These are phyloP conservation scores for Stigmatopora argus DNA, from an alignment of 2,113 vertebrate species.

Conservation along the genomic window DNA sequence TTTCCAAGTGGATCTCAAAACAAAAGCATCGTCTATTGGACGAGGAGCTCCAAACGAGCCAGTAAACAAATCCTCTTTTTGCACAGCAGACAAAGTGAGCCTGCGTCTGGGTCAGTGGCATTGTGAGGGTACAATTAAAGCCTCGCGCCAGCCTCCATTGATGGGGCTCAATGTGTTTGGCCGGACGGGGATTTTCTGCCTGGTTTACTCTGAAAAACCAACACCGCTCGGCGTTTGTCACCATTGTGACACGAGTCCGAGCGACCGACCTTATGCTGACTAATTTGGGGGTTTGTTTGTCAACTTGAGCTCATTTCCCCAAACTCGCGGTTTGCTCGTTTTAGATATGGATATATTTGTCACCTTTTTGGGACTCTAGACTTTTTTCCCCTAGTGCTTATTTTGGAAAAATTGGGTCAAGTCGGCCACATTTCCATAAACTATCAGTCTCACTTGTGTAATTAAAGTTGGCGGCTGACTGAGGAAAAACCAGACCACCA, in stretches of 20 bases:
- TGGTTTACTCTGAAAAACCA: slow-evolving; percentile 47
- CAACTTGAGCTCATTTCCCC: not conserved
- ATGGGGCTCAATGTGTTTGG: slow-evolving; percentile 23
- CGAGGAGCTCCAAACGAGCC: not conserved
- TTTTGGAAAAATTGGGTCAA: slow-evolving; percentile 1
- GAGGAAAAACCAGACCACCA: slow-evolving; percentile 15
- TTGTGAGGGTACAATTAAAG: slow-evolving; percentile 17
- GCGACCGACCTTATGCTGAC: slow-evolving; percentile 1
- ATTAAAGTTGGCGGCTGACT: slow-evolving; percentile 22
- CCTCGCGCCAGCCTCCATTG: slow-evolving; percentile 12
- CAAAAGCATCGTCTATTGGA: not conserved
- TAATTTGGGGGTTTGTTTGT: not conserved
- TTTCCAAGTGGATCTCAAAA: not conserved
- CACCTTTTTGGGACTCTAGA: slow-evolving; percentile 1
- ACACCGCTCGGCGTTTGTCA: slow-evolving; percentile 18
- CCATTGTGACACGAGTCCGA: slow-evolving; percentile 23
- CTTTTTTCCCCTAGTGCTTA: not conserved
- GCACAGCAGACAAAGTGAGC: not conserved
- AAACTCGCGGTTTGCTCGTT: slow-evolving; percentile 9
- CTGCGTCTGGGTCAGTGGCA: slow-evolving; percentile 16
- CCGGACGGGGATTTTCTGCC: slow-evolving; percentile 48
- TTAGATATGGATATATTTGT: slow-evolving; percentile 3
- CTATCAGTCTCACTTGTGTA: slow-evolving; percentile 19
- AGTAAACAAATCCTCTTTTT: slow-evolving; percentile 1
- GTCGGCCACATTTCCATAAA: slow-evolving; percentile 36